These are phyloP conservation scores for Drosophila mimetica DNA, from an alignment of 2,888 invertebrate species.

Conservation along the genomic window DNA sequence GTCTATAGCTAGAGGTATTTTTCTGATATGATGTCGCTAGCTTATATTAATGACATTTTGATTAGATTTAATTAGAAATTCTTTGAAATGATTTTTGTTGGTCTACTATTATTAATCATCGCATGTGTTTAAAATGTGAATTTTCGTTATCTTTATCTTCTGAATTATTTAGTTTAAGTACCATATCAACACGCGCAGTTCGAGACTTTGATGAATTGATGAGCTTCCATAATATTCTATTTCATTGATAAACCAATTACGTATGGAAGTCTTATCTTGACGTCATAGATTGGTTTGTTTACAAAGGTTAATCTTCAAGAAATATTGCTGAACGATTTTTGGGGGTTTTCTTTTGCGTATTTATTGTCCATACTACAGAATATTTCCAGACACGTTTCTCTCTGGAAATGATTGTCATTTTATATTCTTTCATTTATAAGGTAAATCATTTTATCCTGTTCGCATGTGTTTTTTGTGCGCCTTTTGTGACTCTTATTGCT, in stretches of 20 bases:
- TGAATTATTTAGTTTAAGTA: slow-evolving; percentile 1
- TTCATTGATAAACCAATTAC: slow-evolving; percentile 2
- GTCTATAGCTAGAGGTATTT: slow-evolving; percentile 7
- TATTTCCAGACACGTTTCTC: neutral
- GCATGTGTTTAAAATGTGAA: slow-evolving; percentile 25
- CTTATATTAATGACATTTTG: slow-evolving; percentile 26
- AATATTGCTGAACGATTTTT: neutral
- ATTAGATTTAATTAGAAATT: slow-evolving; percentile 27
- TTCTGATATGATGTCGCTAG: slow-evolving; percentile 18
- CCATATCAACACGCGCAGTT: slow-evolving; percentile 4
- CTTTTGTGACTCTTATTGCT: slow-evolving; percentile 33
- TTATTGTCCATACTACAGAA: neutral
- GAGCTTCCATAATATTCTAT: neutral
- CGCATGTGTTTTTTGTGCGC: slow-evolving; percentile 19
- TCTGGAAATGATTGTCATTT: slow-evolving; percentile 11
- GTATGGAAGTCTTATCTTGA: slow-evolving; percentile 1
- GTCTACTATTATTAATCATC: slow-evolving; percentile 11
- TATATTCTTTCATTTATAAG: slow-evolving; percentile 20
- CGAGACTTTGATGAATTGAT: neutral
- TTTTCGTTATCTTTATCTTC: neutral
- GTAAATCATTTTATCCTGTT: slow-evolving; percentile 31
- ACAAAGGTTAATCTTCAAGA: neutral
- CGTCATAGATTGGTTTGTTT: slow-evolving; percentile 1
- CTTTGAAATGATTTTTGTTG: slow-evolving; percentile 1
- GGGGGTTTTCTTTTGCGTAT: neutral